Conservation (phyloP, 2,888 invertebrate genomes). For the Xestia rhomboidea region DNA sequence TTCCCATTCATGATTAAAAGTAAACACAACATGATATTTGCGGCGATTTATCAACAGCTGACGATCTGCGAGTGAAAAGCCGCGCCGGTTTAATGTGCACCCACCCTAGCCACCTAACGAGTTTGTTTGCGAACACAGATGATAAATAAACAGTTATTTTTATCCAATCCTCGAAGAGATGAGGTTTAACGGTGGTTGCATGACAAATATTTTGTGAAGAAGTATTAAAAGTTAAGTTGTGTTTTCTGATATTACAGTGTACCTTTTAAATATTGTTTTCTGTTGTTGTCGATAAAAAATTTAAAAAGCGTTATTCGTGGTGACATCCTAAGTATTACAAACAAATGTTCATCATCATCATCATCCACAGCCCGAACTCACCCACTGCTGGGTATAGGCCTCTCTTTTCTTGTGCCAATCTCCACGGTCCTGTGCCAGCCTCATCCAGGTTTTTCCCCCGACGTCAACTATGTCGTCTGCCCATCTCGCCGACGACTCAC, state of each 20-base stretch:
- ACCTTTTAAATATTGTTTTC: not conserved
- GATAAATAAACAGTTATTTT: conserved; percentile 46
- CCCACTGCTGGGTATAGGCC: too few relatives aligned
- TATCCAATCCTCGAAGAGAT: conserved; percentile 22
- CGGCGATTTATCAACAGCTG: conserved; percentile 54
- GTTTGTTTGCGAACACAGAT: conserved; percentile 41
- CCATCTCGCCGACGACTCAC: too few relatives aligned
- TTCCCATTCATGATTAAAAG: conserved; percentile 53
- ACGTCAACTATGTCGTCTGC: too few relatives aligned
- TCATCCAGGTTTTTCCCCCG: too few relatives aligned
- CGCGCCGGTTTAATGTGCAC: conserved; percentile 11
- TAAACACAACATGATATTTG: conserved; percentile 55
- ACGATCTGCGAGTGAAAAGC: conserved; percentile 54
- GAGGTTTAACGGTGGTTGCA: not conserved
- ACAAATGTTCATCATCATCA: too few relatives aligned
- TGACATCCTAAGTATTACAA: too few relatives aligned
- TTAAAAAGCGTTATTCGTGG: too few relatives aligned
- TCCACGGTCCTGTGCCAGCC: too few relatives aligned
- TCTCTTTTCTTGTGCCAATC: too few relatives aligned
- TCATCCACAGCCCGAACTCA: too few relatives aligned
- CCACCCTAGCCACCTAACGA: conserved; percentile 23
- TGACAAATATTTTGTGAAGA: conserved; percentile 9
- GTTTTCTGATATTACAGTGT: not conserved
- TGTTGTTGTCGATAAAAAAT: not conserved
- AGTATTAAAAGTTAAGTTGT: not conserved